Conservation (phyloP, 2,888 invertebrate genomes). For the Prenolepis imparis region DNA sequence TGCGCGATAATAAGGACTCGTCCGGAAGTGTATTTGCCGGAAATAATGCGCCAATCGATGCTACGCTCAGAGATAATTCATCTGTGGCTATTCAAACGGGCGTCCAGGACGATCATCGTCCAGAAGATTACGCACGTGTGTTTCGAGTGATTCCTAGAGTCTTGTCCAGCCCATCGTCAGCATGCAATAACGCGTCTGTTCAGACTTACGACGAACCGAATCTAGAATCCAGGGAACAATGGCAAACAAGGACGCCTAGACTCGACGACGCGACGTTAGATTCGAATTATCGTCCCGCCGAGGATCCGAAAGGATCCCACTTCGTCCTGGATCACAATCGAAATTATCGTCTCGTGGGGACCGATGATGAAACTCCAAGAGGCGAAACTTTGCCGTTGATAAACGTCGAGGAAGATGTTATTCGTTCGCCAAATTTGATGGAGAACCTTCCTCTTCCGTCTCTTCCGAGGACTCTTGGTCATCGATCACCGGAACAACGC, state of each 20-base stretch:
- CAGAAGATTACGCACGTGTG: conserved; percentile 59
- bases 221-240: conserved; percentile 37
- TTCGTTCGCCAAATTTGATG: neutral
- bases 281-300: conserved; percentile 1
- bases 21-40: neutral
- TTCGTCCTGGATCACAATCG: conserved; percentile 65
- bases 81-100: conserved; percentile 72
- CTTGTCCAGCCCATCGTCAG: conserved; percentile 13
- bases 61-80: conserved; percentile 63
- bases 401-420: neutral
- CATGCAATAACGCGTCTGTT: conserved; percentile 73
- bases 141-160: conserved; percentile 65
- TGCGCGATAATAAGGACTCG: neutral
- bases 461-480: neutral
- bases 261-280: conserved; percentile 9
- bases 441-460: neutral
- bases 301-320: conserved; percentile 18
- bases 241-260: conserved; percentile 30
- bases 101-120: conserved; percentile 51
- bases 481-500: neutral
- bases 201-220: conserved; percentile 66
- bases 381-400: neutral
- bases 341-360: conserved; percentile 53
- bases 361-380: neutral
- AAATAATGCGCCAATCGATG: conserved; percentile 46